Evolutionary conservation across 2,113 vertebrate genomes (phyloP), one percentile per base, ranked within the genome.

Genomic region (Clupea harengus): DNA sequence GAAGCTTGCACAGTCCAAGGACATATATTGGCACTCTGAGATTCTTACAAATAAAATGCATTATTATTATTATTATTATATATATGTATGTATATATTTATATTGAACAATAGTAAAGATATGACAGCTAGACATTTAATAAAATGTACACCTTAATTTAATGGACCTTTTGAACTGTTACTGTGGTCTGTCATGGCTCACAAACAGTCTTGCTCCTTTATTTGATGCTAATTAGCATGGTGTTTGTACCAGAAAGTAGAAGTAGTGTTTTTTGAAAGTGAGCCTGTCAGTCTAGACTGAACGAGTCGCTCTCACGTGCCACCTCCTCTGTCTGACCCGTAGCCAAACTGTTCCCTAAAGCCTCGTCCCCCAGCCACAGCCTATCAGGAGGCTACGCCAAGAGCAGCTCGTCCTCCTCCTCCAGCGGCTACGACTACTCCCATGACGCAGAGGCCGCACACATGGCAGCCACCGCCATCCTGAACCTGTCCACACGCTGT

Each of bases 401-500:
- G 93, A 96, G 93, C 93, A 91, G 94, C 91, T 96, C 92, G 84
- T 92, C 94, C 93, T 95, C 96, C 44, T 95, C 96, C 94, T 95
- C 95, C 86, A 93, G 92, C 20, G 96, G 96, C 91, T 99, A 98
- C 3, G 98, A 99, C 93, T 99, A 98, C 64, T 96, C 96, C 49
- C 98, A 99, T 0, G 98, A 99, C 0, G 98, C 98, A 0, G 98
- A 99, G 94, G 98, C 98, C 0, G 98, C 98, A 0, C 98, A 99
- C 93, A 99, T 99, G 98, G 98, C 98, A 0, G 98, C 98, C 83
- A 99, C 98, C 0, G 98, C 98, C 94, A 99, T 99, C 93, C 95
- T 99, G 91, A 99, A 99, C 93, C 96, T 99, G 90, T 99, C 98
- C 89, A 99, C 98, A 0, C 97, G 98, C 91, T 99, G 98, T 94